Evolutionary conservation across 2,888 invertebrate genomes (phyloP).

Genomic region (Melangyna quadrimaculata): DNA sequence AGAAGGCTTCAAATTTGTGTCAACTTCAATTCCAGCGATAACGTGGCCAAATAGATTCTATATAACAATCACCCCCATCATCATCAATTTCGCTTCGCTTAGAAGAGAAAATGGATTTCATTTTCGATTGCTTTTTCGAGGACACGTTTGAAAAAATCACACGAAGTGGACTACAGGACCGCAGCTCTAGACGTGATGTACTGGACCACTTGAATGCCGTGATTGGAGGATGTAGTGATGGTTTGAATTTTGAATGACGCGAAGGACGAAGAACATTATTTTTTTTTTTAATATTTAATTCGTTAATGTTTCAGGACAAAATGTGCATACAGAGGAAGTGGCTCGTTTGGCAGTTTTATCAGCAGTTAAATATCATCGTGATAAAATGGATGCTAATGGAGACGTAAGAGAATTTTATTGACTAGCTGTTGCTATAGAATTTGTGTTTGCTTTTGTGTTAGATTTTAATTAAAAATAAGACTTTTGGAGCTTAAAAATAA

Average conservation of each 20-base stretch:
- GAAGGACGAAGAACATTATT: background rate
- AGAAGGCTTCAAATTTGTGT: background rate
- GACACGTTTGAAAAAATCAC: slow-evolving; percentile 87
- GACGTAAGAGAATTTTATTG: slow-evolving; percentile 73
- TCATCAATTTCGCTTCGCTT: background rate
- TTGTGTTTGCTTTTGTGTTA: background rate
- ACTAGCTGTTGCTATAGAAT: background rate
- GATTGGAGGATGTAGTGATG: slow-evolving; percentile 86
- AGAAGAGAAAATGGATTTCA: slow-evolving; percentile 89
- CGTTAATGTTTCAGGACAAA: slow-evolving; percentile 75
- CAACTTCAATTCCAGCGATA: background rate
- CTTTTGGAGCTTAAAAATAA: background rate
- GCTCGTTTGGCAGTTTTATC: slow-evolving; percentile 79
- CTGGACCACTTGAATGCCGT: slow-evolving; percentile 90
- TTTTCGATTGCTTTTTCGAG: slow-evolving; percentile 91
- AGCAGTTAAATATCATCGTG: slow-evolving; percentile 79
- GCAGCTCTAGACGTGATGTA: slow-evolving; percentile 87
- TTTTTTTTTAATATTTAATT: background rate
- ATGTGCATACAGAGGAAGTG: slow-evolving; percentile 79
- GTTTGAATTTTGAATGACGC: slow-evolving; percentile 72
- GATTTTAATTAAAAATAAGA: background rate
- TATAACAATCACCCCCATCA: background rate
- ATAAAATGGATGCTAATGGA: slow-evolving; percentile 77
- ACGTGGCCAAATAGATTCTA: background rate
- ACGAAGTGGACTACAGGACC: slow-evolving; percentile 87